Evolutionary conservation across 2,113 vertebrate species (phyloP), one percentile per base, ranked within the genome.

Genomic region (Tachuris rubrigastra): DNA sequence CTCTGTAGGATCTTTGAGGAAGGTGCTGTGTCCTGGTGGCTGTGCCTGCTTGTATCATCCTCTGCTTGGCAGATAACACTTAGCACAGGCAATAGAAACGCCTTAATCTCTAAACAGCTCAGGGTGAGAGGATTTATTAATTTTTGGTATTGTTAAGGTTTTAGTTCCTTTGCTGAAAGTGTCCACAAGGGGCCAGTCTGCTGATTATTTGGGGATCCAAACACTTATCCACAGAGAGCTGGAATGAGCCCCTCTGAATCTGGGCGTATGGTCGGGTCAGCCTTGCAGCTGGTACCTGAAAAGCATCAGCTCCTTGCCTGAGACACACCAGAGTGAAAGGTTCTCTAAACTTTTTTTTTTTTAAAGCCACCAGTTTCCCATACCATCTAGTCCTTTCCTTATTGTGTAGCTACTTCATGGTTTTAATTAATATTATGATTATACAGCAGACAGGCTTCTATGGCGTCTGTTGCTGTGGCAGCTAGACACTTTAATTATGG

Each of bases 401-500:
- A 33, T 47, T 91, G 79, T 87, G 91, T n/a, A 89, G 76, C 66
- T 85, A 75, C 66, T 96, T 94, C 82, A 69, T 86, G 76, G 47
- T 85, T 90, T 94, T 97, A 97, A 96, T 97, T 96, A 96, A 94
- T 96, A 91, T 95, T 95, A 80, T 93, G 96, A 96, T 97, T 97
- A 88, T 95, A 88, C 66, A 71, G 85, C 94, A 94, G 95, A 85
- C 91, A 33, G 24, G 69, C 87, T 91, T 96, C 86, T 87, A 28
- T 62, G 89, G 81, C 20, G 73, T 94, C 91, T 97, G 94, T 94
- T 96, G 93, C 93, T 94, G 95, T 87, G 76, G 94, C 94, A 96
- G 91, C 96, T 92, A 96, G 96, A 91, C 89, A 14, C 90, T 96
- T 96, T 97, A 97, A 97, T 97, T 97, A 96, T 33, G 14, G 84